Conservation (phyloP, 2,888 invertebrate genomes). For the Eristalinus aeneus region DNA sequence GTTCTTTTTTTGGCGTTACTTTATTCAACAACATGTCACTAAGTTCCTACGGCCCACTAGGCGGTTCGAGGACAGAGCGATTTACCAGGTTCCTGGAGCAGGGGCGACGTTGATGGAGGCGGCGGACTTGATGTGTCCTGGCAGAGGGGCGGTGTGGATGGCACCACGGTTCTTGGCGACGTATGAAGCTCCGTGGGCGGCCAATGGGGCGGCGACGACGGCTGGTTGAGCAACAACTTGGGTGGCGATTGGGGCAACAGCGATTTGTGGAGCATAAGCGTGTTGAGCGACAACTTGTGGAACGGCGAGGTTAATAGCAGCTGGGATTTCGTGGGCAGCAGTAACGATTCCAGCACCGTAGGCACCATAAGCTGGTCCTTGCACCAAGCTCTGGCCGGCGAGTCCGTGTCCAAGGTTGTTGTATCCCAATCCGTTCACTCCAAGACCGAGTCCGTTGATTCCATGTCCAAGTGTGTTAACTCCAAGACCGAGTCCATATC, state of each 20-base stretch:
- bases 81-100: constrained; percentile 75
- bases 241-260: background rate
- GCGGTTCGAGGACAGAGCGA: background rate
- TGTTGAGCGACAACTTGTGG: background rate
- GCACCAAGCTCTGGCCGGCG: constrained; percentile 30
- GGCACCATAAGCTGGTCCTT: constrained; percentile 30
- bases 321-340: constrained; percentile 58
- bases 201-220: constrained; percentile 76
- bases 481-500: background rate
- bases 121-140: constrained; percentile 76
- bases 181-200: constrained; percentile 77
- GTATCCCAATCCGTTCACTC: constrained; percentile 22
- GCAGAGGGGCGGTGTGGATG: constrained; percentile 76
- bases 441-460: constrained; percentile 70
- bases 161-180: constrained; percentile 78
- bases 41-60: background rate
- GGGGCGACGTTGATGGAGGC: constrained; percentile 77
- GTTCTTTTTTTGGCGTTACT: background rate
- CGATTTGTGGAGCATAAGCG: background rate
- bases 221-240: constrained; percentile 76
- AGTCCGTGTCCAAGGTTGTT: constrained; percentile 10
- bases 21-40: background rate
- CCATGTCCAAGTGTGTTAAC: constrained; percentile 70
- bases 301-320: background rate
- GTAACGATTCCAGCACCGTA: constrained; percentile 6